A percentile compares a stretch with the other conserved stretches of the same genome.
phyloP scores from a whole-genome alignment of 2,113 vertebrate species.

The Promerops cafer region DNA sequence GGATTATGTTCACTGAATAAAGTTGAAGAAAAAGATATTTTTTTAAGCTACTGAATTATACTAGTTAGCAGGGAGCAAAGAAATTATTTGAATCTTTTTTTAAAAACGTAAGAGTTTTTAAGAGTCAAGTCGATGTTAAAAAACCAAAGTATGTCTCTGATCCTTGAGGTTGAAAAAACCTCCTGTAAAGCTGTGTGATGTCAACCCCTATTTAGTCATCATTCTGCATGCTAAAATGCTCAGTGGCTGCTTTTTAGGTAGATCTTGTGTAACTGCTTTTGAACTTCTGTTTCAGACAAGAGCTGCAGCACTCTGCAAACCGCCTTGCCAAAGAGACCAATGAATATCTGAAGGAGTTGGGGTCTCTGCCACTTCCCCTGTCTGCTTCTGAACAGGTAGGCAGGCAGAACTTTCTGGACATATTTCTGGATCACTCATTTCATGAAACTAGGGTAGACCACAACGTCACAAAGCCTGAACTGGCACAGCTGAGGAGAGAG shows the following conservation, averaged over 20 bases:
- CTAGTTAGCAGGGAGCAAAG: not conserved
- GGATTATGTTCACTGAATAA: not conserved
- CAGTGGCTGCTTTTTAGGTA: not conserved
- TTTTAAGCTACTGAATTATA: not conserved
- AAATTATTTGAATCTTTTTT: not conserved
- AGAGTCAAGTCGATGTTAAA: not conserved
- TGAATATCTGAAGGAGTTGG: constrained; percentile 88
- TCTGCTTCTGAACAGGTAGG: constrained; percentile 88
- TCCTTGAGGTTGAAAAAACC: not conserved
- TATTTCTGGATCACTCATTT: not conserved
- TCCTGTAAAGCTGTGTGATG: not conserved
- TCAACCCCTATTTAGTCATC: not conserved
- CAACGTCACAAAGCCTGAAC: not conserved
- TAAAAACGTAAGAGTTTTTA: not conserved
- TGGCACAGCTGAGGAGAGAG: not conserved
- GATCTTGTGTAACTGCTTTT: not conserved
- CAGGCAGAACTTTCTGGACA: not conserved
- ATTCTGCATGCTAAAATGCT: not conserved
- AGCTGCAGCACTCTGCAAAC: constrained; percentile 92
- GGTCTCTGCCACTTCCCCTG: constrained; percentile 77
- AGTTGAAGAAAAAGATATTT: not conserved
- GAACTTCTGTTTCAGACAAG: constrained; percentile 75
- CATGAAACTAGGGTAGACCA: not conserved
- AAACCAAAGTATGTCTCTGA: not conserved
- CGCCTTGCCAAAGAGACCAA: constrained; percentile 93